Conservation (phyloP, 2,113 vertebrate genomes). For the Brienomyrus longianalis region DNA sequence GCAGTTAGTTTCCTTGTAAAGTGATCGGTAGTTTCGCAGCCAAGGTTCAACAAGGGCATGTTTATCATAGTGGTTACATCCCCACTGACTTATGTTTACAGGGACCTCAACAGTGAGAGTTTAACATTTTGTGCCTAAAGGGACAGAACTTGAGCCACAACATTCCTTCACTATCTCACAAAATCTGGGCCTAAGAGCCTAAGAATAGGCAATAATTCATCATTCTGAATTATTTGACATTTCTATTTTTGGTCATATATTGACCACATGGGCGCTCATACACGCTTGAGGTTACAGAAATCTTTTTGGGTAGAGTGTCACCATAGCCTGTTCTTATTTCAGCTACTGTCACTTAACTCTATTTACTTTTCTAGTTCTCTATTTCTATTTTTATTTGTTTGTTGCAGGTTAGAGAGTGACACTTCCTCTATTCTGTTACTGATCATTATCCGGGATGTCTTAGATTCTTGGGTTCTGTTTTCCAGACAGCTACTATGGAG, state of each 20-base stretch:
- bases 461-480: neutral
- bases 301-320: neutral
- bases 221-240: neutral
- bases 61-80: neutral
- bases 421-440: neutral
- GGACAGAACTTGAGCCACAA: neutral
- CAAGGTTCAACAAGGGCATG: neutral
- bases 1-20: neutral
- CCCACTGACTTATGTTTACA: neutral
- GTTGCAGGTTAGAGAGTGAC: neutral
- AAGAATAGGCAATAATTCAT: neutral
- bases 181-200: neutral
- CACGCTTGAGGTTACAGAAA: neutral
- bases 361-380: neutral
- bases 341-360: neutral
- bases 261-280: neutral
- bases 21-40: neutral
- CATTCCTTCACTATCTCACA: constrained; percentile 3
- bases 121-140: neutral
- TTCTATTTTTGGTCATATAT: neutral
- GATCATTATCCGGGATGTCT: neutral
- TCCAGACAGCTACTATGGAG: neutral
- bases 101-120: neutral
- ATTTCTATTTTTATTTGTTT: neutral
- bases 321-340: neutral